Conservation (phyloP, 2,797 vertebrate genomes). For the Moxostoma hubbsi region DNA sequence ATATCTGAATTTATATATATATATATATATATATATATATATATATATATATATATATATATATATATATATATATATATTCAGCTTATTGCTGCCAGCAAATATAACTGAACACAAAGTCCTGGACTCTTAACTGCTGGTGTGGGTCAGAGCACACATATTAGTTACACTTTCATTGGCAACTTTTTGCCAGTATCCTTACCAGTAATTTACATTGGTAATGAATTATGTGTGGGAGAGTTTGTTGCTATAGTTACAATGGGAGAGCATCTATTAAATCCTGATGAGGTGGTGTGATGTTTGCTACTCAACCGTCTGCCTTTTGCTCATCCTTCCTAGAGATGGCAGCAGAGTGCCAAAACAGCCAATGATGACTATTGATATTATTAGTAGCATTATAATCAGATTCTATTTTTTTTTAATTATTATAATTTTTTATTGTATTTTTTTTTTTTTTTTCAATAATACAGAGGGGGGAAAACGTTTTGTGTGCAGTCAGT, state of each 20-base stretch:
- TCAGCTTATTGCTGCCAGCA: constrained; percentile 49
- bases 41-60: constrained; percentile 26
- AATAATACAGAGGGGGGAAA: no score
- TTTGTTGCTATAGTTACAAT: constrained; percentile 44
- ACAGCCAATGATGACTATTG: not conserved
- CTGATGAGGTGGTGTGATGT: constrained; percentile 28
- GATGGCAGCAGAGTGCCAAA: constrained; percentile 42
- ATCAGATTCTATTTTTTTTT: not conserved
- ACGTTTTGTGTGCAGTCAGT: not conserved
- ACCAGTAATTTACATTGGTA: constrained; percentile 45
- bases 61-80: constrained; percentile 23
- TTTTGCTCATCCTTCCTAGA: constrained; percentile 20
- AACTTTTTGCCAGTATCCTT: constrained; percentile 27
- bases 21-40: constrained; percentile 24
- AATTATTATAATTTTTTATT: no score
- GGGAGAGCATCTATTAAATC: constrained; percentile 30
- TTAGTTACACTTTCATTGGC: constrained; percentile 18
- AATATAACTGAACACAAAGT: constrained; percentile 46
- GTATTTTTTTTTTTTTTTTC: no score
- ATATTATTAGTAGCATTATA: not conserved
- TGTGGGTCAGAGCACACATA: constrained; percentile 21
- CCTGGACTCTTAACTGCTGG: constrained; percentile 31
- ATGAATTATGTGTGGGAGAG: constrained; percentile 42
- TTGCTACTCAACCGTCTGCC: constrained; percentile 8
- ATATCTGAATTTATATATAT: constrained; percentile 34